Conservation (phyloP, 1,140 invertebrate species). For the Colletes latitarsis region DNA sequence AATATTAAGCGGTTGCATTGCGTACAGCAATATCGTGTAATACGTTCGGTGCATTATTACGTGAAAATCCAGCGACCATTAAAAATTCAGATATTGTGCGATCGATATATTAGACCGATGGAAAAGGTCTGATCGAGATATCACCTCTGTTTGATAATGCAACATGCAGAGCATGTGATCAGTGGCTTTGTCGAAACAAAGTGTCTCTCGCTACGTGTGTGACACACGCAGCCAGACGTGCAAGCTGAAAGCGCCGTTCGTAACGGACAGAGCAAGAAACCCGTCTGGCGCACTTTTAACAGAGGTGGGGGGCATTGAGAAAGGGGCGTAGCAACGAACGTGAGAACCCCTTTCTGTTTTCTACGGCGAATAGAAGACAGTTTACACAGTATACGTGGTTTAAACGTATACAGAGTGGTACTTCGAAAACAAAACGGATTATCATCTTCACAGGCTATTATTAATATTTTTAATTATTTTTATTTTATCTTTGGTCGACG, state of each 20-base stretch:
- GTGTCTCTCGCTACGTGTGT: slow-evolving; percentile 15
- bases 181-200: slow-evolving; percentile 24
- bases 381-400: slow-evolving; percentile 1
- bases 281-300: slow-evolving; percentile 37
- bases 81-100: slow-evolving; percentile 1
- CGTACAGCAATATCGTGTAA: slow-evolving; percentile 12
- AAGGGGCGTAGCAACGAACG: slow-evolving; percentile 31
- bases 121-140: slow-evolving; percentile 15
- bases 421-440: neutral
- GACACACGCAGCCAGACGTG: slow-evolving; percentile 56
- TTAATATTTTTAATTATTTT: no score
- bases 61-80: slow-evolving; percentile 8
- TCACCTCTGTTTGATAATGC: slow-evolving; percentile 9
- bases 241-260: slow-evolving; percentile 55
- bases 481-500: no score
- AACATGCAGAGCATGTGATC: neutral
- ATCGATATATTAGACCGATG: slow-evolving; percentile 20
- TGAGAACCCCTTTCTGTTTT: slow-evolving; percentile 10
- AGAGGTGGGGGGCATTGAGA: neutral
- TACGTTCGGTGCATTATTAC: neutral
- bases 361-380: neutral
- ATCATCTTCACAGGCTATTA: neutral
- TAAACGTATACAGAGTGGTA: neutral
- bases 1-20: slow-evolving; percentile 25
- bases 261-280: slow-evolving; percentile 39